phyloP scores from a whole-genome alignment of 2,113 vertebrate genomes.

The Triplophysa rosa region DNA sequence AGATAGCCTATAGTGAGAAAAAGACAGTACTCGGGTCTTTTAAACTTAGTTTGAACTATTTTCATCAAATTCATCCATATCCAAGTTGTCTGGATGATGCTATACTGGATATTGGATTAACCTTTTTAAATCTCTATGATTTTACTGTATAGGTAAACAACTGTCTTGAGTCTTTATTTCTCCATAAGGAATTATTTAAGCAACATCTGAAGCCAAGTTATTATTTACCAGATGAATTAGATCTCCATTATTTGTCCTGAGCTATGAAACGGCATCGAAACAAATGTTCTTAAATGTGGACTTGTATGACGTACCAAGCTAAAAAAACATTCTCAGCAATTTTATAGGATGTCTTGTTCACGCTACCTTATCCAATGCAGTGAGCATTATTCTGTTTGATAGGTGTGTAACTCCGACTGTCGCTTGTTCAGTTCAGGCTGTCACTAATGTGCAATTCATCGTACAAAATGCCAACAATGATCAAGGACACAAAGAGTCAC shows the following conservation, averaged over 20 bases:
- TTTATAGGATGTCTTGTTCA: slow-evolving; percentile 22
- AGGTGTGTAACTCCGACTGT: slow-evolving; percentile 2
- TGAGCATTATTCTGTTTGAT: slow-evolving; percentile 5
- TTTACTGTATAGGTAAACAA: not conserved
- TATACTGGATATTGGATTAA: not conserved
- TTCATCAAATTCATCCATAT: not conserved
- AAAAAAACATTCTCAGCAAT: not conserved
- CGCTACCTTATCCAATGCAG: not conserved
- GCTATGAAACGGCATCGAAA: not conserved
- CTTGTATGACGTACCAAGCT: not conserved
- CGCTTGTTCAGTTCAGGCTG: not conserved
- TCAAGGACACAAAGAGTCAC: not conserved
- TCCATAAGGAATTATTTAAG: too few relatives aligned
- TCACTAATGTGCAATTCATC: not conserved
- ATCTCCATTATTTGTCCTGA: not conserved
- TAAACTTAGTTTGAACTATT: too few relatives aligned
- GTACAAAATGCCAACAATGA: not conserved
- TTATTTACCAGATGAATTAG: too few relatives aligned
- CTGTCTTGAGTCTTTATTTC: not conserved
- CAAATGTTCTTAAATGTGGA: not conserved
- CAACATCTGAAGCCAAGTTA: too few relatives aligned
- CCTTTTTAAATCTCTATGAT: not conserved
- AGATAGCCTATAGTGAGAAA: too few relatives aligned
- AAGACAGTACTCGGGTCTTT: too few relatives aligned
- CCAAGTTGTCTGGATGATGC: not conserved